These are phyloP conservation scores for Meloidogyne exigua DNA, from an alignment of 1,140 invertebrate genomes.

Conservation along the genomic window DNA sequence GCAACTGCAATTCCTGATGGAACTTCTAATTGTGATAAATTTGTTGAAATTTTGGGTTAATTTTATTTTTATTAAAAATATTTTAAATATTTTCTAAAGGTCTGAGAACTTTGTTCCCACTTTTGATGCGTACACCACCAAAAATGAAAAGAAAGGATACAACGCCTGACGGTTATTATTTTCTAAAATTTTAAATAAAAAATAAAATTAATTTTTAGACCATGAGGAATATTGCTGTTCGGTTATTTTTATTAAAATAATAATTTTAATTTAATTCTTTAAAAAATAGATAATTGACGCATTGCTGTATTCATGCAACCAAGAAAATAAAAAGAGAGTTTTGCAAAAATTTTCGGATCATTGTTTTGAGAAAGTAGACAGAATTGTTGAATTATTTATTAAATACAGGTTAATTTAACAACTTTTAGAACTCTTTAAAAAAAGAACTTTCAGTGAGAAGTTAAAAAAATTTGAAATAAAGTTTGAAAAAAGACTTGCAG, in stretches of 20 bases:
- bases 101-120: constrained; percentile 88
- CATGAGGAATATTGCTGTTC: constrained; percentile 75
- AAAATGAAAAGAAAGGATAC: constrained; percentile 80
- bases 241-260: constrained; percentile 31
- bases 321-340: constrained; percentile 81
- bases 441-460: constrained; percentile 54
- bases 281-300: constrained; percentile 80
- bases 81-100: constrained; percentile 64
- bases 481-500: constrained; percentile 61
- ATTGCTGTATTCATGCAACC: constrained; percentile 85
- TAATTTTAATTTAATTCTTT: constrained; percentile 8
- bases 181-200: background rate
- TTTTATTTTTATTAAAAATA: constrained; percentile 10
- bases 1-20: constrained; percentile 88
- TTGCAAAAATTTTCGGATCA: constrained; percentile 95
- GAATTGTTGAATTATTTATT: constrained; percentile 91
- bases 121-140: constrained; percentile 97
- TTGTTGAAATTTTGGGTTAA: constrained; percentile 87
- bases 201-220: constrained; percentile 66
- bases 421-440: too few species aligned
- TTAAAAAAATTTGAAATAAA: constrained; percentile 65
- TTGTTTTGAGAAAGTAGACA: constrained; percentile 95
- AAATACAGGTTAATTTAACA: constrained; percentile 75
- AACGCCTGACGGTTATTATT: constrained; percentile 70
- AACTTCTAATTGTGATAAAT: constrained; percentile 92